Evolutionary conservation across 2,113 vertebrate genomes (phyloP).

Genomic region (Acrocephalus arundinaceus): DNA sequence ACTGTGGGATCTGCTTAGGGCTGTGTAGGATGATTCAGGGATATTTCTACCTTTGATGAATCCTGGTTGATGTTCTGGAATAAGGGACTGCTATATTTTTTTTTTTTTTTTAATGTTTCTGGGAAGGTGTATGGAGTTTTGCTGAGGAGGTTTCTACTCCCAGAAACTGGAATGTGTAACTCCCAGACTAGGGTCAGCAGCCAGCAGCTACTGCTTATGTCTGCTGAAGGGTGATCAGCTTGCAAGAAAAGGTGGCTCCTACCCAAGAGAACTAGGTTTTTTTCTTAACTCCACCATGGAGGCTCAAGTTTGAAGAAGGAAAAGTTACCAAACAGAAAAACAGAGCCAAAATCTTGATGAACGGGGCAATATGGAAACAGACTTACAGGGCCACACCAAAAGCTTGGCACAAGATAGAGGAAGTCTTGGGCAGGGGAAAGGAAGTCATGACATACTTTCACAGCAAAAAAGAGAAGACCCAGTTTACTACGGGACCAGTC

Average conservation of each 20-base stretch:
- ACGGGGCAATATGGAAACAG: conserved; percentile 43
- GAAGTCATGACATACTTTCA: conserved; percentile 61
- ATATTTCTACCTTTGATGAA: conserved; percentile 49
- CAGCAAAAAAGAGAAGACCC: conserved; percentile 14
- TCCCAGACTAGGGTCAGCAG: conserved; percentile 32
- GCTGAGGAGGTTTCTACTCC: conserved; percentile 35
- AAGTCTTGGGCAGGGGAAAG: conserved; percentile 52
- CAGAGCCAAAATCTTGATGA: conserved; percentile 45
- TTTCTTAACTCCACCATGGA: conserved; percentile 3
- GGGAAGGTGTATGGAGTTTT: conserved; percentile 33
- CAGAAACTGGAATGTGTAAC: background rate
- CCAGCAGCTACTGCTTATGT: conserved; percentile 47
- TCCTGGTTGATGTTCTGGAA: conserved; percentile 45
- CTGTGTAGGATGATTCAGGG: conserved; percentile 28
- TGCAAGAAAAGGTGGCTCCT: conserved; percentile 44
- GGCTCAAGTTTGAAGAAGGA: background rate
- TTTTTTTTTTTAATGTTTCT: conserved; percentile 15
- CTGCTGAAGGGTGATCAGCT: conserved; percentile 40
- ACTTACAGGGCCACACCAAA: conserved; percentile 59
- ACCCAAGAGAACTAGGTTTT: conserved; percentile 21
- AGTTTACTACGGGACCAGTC: conserved; percentile 11
- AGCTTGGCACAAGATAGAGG: conserved; percentile 50
- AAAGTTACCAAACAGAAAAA: conserved; percentile 50
- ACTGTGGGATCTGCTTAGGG: conserved; percentile 1
- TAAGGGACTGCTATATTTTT: background rate